Percentiles rank a stretch among this genome's conserved stretches.
These are phyloP conservation scores for Frankliniella fusca DNA, from an alignment of 2,888 invertebrate species.

Conservation along the genomic window DNA sequence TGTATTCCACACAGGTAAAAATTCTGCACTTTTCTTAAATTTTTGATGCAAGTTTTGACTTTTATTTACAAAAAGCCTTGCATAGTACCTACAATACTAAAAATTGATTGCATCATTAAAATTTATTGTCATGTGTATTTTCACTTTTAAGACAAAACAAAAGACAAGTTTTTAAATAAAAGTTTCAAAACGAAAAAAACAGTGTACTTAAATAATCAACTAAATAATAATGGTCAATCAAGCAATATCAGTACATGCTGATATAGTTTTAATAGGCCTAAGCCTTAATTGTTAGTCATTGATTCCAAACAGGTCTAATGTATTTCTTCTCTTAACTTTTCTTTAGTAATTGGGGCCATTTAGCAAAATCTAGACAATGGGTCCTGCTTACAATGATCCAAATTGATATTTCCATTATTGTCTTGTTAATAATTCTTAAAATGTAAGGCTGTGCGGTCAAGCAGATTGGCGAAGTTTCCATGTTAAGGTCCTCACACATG, in stretches of 20 bases:
- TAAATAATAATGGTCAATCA: not conserved
- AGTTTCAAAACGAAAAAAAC: not conserved
- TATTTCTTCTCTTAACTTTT: constrained; percentile 7
- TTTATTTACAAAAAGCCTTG: not conserved
- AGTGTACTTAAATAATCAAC: not conserved
- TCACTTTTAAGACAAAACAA: not conserved
- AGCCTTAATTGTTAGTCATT: not conserved
- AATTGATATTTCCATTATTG: not conserved
- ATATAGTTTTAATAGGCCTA: not conserved
- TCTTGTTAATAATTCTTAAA: not conserved
- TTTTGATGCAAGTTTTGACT: not conserved
- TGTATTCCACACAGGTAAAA: constrained; percentile 4
- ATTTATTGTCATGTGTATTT: not conserved
- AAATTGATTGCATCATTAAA: not conserved
- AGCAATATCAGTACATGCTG: not conserved
- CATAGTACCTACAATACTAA: not conserved
- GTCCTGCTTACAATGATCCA: constrained; percentile 26
- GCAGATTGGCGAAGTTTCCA: not conserved
- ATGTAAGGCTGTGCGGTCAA: constrained; percentile 6
- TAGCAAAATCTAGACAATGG: not conserved
- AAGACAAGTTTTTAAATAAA: not conserved
- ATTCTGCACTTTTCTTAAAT: not conserved
- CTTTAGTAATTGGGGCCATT: constrained; percentile 10
- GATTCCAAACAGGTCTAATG: not conserved
- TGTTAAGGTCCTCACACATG: not conserved